Percentiles rank a stretch among this genome's conserved stretches.
These are phyloP conservation scores for Cryptocephalus primarius DNA, from an alignment of 2,888 invertebrate genomes.

Conservation along the genomic window DNA sequence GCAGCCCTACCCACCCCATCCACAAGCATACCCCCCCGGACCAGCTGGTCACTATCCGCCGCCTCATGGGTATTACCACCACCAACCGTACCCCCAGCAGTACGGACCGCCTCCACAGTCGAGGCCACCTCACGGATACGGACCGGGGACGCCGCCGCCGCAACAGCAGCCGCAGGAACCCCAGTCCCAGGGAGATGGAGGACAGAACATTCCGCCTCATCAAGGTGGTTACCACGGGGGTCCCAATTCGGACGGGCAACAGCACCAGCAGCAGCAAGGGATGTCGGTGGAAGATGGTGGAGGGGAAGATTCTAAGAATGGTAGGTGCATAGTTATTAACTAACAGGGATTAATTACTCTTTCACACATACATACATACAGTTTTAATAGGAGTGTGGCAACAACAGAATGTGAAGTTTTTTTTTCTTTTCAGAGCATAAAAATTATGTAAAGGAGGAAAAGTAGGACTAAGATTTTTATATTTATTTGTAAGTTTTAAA, in stretches of 20 bases:
- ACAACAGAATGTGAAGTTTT: background rate
- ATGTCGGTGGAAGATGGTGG: slow-evolving; percentile 4
- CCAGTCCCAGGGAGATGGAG: background rate
- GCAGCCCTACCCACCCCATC: slow-evolving; percentile 30
- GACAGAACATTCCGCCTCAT: background rate
- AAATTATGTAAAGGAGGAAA: slow-evolving; percentile 1
- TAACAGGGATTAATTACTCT: background rate
- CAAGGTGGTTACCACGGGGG: background rate
- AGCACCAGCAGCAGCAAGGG: slow-evolving; percentile 1
- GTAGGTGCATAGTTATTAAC: background rate
- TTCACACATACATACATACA: background rate
- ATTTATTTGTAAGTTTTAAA: background rate
- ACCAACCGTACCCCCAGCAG: slow-evolving; percentile 45
- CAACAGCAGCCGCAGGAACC: background rate
- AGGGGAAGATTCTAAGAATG: slow-evolving; percentile 3
- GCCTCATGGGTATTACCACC: slow-evolving; percentile 36
- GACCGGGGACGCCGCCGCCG: background rate
- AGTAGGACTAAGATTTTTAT: slow-evolving; percentile 1
- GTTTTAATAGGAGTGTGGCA: background rate
- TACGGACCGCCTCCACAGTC: slow-evolving; percentile 35
- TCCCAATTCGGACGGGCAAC: slow-evolving; percentile 2
- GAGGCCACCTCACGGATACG: slow-evolving; percentile 27
- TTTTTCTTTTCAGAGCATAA: slow-evolving; percentile 3
- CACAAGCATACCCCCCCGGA: slow-evolving; percentile 28
- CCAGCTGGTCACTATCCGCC: slow-evolving; percentile 10